Percentiles rank a stretch among this genome's conserved stretches.
phyloP scores from a whole-genome alignment of 2,797 vertebrate genomes.

The Psittacula derbiana region DNA sequence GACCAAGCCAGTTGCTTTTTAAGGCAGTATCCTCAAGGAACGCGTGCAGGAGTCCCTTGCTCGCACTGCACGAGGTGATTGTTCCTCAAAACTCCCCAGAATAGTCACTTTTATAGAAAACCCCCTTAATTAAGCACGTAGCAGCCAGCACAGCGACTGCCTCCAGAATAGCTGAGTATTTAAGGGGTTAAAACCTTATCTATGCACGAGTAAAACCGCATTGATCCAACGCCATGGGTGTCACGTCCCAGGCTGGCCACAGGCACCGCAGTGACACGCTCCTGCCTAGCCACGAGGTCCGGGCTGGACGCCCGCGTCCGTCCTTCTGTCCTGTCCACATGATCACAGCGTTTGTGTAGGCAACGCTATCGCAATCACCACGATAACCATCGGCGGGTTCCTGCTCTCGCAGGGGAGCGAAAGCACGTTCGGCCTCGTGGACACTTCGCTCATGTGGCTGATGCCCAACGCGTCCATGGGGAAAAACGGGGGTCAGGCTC shows the following conservation, averaged over 20 bases:
- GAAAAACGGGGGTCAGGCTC: background rate
- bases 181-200: background rate
- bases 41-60: accelerated
- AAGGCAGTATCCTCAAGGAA: background rate
- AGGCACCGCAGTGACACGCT: background rate
- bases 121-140: accelerated
- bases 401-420: background rate
- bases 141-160: background rate
- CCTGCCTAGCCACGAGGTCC: background rate
- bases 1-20: background rate
- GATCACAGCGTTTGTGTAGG: background rate
- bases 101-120: background rate
- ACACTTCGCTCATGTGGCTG: background rate
- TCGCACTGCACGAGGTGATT: accelerated
- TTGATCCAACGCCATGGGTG: accelerated
- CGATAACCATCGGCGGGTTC: background rate
- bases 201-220: accelerated
- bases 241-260: background rate
- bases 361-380: background rate
- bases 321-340: background rate
- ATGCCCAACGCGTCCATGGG: background rate
- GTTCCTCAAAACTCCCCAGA: background rate
- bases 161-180: background rate
- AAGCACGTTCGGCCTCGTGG: background rate
- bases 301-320: background rate